phyloP scores from a whole-genome alignment of 92 coral and sea anemone genomes.

The Palythoa grandis region DNA sequence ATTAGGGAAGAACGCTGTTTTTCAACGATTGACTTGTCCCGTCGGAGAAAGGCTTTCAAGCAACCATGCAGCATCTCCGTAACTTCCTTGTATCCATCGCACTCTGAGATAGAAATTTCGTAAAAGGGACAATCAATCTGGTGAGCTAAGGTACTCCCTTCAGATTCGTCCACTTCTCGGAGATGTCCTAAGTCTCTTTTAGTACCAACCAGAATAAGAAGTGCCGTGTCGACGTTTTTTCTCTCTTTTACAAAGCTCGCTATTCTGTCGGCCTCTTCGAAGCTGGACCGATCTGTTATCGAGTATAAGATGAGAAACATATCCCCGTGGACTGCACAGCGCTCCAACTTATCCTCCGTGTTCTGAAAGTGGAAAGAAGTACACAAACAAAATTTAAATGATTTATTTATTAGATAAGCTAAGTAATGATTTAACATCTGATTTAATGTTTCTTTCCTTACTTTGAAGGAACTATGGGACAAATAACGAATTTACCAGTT shows the following conservation, averaged over 20 bases:
- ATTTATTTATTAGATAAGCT: no score
- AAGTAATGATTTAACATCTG: no score
- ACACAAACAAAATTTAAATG: background rate
- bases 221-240: constrained; percentile 68
- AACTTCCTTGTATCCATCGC: constrained; percentile 91
- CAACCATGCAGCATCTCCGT: constrained; percentile 58
- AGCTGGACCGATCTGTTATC: constrained; percentile 80
- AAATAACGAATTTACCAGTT: no score
- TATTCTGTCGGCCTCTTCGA: constrained; percentile 80
- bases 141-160: constrained; percentile 82
- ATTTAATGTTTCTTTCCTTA: no score
- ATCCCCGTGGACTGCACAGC: constrained; percentile 74
- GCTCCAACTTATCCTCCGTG: constrained; percentile 76
- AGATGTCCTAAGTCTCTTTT: constrained; percentile 89
- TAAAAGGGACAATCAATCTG: constrained; percentile 88
- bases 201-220: constrained; percentile 79
- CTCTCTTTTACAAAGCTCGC: constrained; percentile 75
- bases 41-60: constrained; percentile 53
- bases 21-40: constrained; percentile 54
- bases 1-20: constrained; percentile 71
- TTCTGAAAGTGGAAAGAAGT: constrained; percentile 51
- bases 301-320: constrained; percentile 87
- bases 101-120: constrained; percentile 79
- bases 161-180: constrained; percentile 80
- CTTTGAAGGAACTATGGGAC: no score